Evolutionary conservation across 2,113 vertebrate species (phyloP).

Genomic region (Gyps fulvus): DNA sequence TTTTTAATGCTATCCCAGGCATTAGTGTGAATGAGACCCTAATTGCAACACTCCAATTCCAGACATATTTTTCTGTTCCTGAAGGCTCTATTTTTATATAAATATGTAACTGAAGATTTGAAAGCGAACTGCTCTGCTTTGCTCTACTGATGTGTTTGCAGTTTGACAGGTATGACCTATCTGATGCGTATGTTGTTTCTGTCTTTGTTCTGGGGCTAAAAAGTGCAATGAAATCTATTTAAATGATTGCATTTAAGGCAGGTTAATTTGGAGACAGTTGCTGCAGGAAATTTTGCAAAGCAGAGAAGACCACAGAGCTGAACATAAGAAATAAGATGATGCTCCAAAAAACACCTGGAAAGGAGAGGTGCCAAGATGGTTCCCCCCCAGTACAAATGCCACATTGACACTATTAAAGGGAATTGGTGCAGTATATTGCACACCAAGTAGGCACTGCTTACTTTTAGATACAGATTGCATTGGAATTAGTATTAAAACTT

Average conservation of each 20-base stretch:
- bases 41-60: not conserved
- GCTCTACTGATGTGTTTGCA: not conserved
- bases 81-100: not conserved
- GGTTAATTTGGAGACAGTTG: not conserved
- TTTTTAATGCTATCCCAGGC: not conserved
- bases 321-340: not conserved
- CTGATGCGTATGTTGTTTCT: not conserved
- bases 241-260: not conserved
- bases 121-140: not conserved
- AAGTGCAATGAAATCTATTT: not conserved
- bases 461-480: not conserved
- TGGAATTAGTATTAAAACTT: not conserved
- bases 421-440: not conserved
- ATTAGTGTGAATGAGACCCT: not conserved
- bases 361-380: not conserved
- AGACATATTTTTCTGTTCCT: not conserved
- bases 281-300: not conserved
- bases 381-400: not conserved
- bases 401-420: not conserved
- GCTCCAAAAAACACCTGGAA: not conserved
- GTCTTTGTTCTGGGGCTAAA: not conserved
- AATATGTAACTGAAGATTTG: not conserved
- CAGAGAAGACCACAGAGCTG: not conserved
- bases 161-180: not conserved
- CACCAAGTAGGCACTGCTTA: not conserved